Evolutionary conservation across 1,140 invertebrate species (phyloP), one percentile per base, ranked within the genome.

Genomic region (Habropoda laboriosa): DNA sequence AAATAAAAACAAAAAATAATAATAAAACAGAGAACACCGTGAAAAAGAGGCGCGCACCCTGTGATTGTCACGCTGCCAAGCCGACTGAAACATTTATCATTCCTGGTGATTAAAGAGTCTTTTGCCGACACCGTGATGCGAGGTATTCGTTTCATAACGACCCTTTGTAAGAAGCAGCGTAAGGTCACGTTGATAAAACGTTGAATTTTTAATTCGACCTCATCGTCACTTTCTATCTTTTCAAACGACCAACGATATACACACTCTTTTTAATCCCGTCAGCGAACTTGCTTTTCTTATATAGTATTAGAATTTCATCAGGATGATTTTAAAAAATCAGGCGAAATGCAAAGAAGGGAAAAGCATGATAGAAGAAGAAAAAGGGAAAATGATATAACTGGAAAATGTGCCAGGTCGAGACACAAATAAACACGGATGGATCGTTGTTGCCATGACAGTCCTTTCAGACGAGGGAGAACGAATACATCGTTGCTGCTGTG

Each of bases 361-460:
- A n/a, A n/a, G n/a, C 10, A 42, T 18, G 35, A 57, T 8, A n/a
- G 24, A 49, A 49, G 66, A 55, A 42, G 47, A n/a, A 71, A 61
- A 45, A 53, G 30, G 30, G 45, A 61, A 71, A 70, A 47, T 68
- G 53, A 73, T 75, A 60, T 75, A 47, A 79, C 60, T 51, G 78
- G 81, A 74, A 79, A 84, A 83, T 83, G 68, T 74, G 74, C 61
- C 75, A 73, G 80, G 24, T 38, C 10, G 71, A 60, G 78, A 16
- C 47, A 71, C 61, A 68, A 74, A 84, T 81, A 81, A 76, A 61
- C 38, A 35, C 77, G 75, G 30, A 81, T 87, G 83, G 83, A 88
- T 88, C 86, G 86, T 87, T 84, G 86, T 88, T 87, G 81, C 86
- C 86, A 86, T 87, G 83, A 88, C 86, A 86, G 83, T 88, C 58